Base-by-base conservation (phyloP, 2,888 invertebrate species). In the Luffia ferchaultella region DNA sequence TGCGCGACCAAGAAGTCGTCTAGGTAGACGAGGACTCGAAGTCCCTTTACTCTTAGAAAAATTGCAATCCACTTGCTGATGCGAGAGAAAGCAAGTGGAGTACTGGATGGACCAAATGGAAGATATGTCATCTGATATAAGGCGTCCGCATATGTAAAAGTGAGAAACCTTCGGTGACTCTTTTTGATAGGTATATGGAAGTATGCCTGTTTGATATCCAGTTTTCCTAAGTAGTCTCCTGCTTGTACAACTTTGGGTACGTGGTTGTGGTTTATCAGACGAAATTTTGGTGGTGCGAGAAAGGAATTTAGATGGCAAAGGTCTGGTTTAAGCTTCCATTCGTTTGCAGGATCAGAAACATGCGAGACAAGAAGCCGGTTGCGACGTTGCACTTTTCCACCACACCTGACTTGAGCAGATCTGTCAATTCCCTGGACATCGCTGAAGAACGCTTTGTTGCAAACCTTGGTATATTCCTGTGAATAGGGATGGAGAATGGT, bases 101-200 rank as follows among this genome's bases (percentile, higher is more conserved):
- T 62, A 15, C 56, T 55, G n/a, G 55, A 55, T 5, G 62, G 50
- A 0, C 64, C 62, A 62, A 62, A 0, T 61, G 62, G 0, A 65
- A n/a, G 54, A 12, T 60, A 63, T 0, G 57, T 65, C 61, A 63
- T 59, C 49, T 57, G 48, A 0, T 54, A 40, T 1, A 60, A 18
- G 20, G 55, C 45, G 1, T 20, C 42, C 18, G 48, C 18, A 53
- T 60, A 61, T 5, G 56, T 18, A 1, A 64, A 46, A 0, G 59
- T 46, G 16, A 62, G 50, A 20, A 58, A 62, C 2, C 58, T 15
- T 19, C 58, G 53, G 55, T 61, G 60, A 16, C 45, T 16, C 7
- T 17, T 43, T 0, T 52, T 17, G 19, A 62, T 44, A 1, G 45
- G 16, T 2, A 63, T 16, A 17, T 62, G 57, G 50, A 60, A 61